Percentiles rank a stretch among this genome's conserved stretches.
These are phyloP conservation scores for Philotrypesis tridentata DNA, from an alignment of 1,140 invertebrate species.

Conservation along the genomic window DNA sequence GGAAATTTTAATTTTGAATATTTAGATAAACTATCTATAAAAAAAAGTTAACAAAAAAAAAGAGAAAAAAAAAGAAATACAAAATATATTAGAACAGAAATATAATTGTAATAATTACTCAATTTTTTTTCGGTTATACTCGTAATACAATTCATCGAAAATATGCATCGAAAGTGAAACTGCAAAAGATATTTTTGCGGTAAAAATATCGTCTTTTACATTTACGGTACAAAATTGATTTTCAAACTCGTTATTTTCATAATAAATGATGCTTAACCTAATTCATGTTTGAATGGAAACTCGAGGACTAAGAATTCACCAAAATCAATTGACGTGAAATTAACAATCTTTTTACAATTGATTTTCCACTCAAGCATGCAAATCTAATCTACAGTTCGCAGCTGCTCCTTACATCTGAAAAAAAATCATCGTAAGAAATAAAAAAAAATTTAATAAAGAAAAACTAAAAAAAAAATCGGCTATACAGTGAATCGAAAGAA, in stretches of 20 bases:
- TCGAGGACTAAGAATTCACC: not conserved
- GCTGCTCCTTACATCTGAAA: not conserved
- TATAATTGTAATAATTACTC: not conserved
- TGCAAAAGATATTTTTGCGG: not conserved
- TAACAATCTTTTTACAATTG: not conserved
- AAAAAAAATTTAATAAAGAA: not conserved
- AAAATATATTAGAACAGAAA: not conserved
- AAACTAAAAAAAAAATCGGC: not conserved
- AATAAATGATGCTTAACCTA: not conserved
- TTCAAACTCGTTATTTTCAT: not conserved
- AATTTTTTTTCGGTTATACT: not conserved
- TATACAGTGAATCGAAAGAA: not conserved
- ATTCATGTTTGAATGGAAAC: not conserved
- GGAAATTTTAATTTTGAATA: not conserved
- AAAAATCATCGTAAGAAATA: not conserved
- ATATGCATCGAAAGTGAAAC: not conserved
- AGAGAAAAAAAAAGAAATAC: not conserved
- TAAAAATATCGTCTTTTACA: not conserved
- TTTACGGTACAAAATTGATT: not conserved
- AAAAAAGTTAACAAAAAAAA: too few relatives aligned
- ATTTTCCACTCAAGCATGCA: not conserved
- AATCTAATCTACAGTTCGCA: not conserved
- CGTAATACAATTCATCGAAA: not conserved
- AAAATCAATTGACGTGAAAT: too few relatives aligned
- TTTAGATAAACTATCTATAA: not conserved